These are phyloP conservation scores for Platorchestia sp. DNA, from an alignment of 1,140 invertebrate species.

Conservation along the genomic window DNA sequence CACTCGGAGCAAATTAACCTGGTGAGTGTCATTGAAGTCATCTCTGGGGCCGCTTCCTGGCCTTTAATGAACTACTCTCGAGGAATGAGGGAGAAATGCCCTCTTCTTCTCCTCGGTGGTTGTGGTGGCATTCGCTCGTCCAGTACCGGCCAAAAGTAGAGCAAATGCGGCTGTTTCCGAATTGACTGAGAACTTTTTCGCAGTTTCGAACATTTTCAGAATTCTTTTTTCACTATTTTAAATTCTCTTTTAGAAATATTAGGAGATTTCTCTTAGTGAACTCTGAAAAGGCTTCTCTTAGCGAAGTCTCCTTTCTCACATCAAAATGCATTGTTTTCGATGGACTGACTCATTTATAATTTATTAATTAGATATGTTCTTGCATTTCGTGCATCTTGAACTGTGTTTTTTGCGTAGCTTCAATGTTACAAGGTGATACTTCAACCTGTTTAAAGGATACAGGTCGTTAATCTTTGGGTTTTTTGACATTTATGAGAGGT, in stretches of 20 bases:
- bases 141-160: background rate
- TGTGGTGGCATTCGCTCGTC: background rate
- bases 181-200: background rate
- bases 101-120: background rate
- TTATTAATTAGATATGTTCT: background rate
- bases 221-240: no score
- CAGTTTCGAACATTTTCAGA: background rate
- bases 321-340: no score
- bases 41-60: constrained; percentile 10
- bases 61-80: constrained; percentile 48
- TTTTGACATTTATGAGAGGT: background rate
- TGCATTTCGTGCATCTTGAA: background rate
- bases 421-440: background rate
- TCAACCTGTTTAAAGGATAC: background rate
- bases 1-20: constrained; percentile 47
- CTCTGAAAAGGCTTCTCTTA: no score
- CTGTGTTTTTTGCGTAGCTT: background rate
- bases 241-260: no score
- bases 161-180: background rate
- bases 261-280: no score
- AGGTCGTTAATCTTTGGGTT: background rate
- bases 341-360: background rate
- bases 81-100: background rate
- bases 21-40: constrained; percentile 51
- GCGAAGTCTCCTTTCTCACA: no score